Evolutionary conservation across 2,797 vertebrate species (phyloP), one percentile per base, ranked within the genome.

Genomic region (Zenarchopterus dispar): DNA sequence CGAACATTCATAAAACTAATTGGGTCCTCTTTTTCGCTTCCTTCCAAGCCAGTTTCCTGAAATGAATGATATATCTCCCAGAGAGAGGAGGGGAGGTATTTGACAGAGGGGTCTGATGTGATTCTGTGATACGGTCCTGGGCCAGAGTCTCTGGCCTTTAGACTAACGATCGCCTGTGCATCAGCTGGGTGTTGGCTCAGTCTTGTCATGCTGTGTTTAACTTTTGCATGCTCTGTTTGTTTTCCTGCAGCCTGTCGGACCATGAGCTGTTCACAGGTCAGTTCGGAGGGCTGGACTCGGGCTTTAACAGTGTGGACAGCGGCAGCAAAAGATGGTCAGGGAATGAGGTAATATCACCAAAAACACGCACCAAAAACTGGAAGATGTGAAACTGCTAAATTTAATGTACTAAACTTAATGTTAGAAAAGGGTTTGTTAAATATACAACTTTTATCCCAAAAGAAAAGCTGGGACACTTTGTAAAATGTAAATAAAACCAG

Each of bases 291-390:
- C 85, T 96, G 58, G 96, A 96, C 76, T 96, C 95, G 0, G 95
- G 95, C 19, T 97, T 97, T 79, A 95, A 96, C 89, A 96, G 96
- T 0, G 96, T 97, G 4, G 95, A 96, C 91, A 96, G 96, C 0
- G 96, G 95, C 72, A 96, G 94, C 89, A 97, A 97, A 52, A 83
- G 96, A 50, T 97, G 96, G 95, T 97, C 96, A 8, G 95, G 95
- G 57, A 97, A 97, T 19, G 96, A 97, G 94, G 95, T 96, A 73
- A 75, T 28, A 55, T n/a, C 28, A 4, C 26, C 26, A 19, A 11
- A 63, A 24, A 26, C 9, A 9, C 11, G 33, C 33, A 31, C 8
- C 1, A 4, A 7, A 36, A 9, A 11, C 33, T 1, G 8, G 33
- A 36, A 36, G 2, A 36, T 39, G 16, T 21, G n/a, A n/a, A n/a